Base-by-base conservation (phyloP, 2,113 vertebrate species). In the Hemibagrus wyckioides region DNA sequence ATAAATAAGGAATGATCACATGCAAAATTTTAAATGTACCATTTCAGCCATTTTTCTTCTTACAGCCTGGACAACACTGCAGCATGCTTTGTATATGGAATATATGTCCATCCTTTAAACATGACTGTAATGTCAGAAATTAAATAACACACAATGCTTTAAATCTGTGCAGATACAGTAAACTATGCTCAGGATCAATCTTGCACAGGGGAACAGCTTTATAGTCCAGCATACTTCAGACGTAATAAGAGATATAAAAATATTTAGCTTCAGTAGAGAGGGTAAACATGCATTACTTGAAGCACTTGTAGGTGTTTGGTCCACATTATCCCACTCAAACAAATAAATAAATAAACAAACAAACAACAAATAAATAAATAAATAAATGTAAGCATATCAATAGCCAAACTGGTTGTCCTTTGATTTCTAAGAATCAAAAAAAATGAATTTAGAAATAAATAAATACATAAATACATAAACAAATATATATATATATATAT, bases 221-320 rank as follows among this genome's bases (percentile, higher is more conserved):
- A 65, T 67, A 79, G 9, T 87, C 71, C 71, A 87, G 86, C 69
- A 80, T 54, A 63, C 65, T 80, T 83, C 52, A 15, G 41, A 75
- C 57, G 28, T 52, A 63, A 83, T 23, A 77, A 77, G 50, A 77
- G 50, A 83, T 87, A 87, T 77, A 83, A 87, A 88, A 82, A 90
- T 88, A 90, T 59, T 77, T 30, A 65, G 82, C 39, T 85, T 88
- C 30, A 71, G 88, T 85, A 75, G 39, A 77, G 48, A 82, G 85
- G 87, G 79, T 90, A 88, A 91, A 89, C 90, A 91, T 88, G 90
- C 90, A 83, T 63, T 85, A 84, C 52, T 89, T 91, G 88, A 90
- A 92, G 90, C 90, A 91, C 90, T 92, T 93, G 90, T 69, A 87
- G 90, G 90, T 90, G 80, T 91, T 91, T 91, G 91, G 91, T 90